Conservation (phyloP, 2,113 vertebrate genomes). For the Rhombomys opimus region DNA sequence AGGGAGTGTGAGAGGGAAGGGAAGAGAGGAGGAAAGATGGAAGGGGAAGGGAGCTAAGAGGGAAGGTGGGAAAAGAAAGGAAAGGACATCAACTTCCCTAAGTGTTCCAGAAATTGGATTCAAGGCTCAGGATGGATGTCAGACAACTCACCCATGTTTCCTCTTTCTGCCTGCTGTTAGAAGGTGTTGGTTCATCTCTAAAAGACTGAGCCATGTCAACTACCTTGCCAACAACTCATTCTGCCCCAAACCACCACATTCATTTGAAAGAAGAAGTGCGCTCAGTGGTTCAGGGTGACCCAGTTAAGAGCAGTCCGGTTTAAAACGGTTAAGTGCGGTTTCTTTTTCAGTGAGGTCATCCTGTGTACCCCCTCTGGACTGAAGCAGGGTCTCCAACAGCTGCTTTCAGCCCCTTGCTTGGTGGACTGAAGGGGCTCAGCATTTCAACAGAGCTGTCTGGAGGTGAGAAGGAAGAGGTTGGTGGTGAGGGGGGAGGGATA, state of each 20-base stretch:
- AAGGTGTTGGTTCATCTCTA: slow-evolving; percentile 48
- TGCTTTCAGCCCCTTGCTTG: slow-evolving; percentile 57
- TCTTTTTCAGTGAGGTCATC: slow-evolving; percentile 73
- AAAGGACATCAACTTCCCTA: slow-evolving; percentile 6
- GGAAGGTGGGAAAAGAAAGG: background rate
- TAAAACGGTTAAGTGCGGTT: slow-evolving; percentile 73
- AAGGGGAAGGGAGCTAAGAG: background rate
- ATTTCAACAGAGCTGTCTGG: slow-evolving; percentile 49
- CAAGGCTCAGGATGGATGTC: background rate
- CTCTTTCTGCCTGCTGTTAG: slow-evolving; percentile 56
- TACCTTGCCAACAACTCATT: slow-evolving; percentile 17
- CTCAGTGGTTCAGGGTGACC: slow-evolving; percentile 57
- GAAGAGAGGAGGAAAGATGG: background rate
- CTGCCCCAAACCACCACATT: slow-evolving; percentile 57
- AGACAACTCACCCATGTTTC: slow-evolving; percentile 34
- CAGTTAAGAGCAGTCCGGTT: slow-evolving; percentile 66
- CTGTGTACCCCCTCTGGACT: slow-evolving; percentile 61
- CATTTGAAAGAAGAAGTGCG: slow-evolving; percentile 65
- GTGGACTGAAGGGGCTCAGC: background rate
- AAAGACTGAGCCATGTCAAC: slow-evolving; percentile 58
- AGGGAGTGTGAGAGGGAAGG: background rate
- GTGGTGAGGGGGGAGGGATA: background rate
- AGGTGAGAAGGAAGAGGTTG: slow-evolving; percentile 23
- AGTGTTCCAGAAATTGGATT: background rate
- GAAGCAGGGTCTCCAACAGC: slow-evolving; percentile 33